These are phyloP conservation scores for Muscina levida DNA, from an alignment of 2,888 invertebrate species.

Conservation along the genomic window DNA sequence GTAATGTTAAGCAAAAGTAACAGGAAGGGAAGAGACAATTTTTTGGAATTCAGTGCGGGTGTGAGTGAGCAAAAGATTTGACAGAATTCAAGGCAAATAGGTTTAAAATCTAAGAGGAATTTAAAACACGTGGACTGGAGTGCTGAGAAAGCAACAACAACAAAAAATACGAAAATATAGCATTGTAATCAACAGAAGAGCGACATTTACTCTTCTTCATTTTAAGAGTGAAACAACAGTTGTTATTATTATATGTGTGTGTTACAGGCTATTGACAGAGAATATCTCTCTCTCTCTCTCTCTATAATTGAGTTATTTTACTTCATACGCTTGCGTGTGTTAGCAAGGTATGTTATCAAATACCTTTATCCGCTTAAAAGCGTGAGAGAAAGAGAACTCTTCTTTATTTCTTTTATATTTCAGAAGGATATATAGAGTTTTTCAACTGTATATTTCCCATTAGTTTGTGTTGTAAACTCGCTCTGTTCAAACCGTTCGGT, in stretches of 20 bases:
- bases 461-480: conserved; percentile 59
- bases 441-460: conserved; percentile 4
- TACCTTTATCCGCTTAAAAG: no score
- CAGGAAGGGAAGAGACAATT: no score
- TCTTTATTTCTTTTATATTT: background rate
- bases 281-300: background rate
- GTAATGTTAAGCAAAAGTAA: no score
- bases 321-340: conserved; percentile 55
- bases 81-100: background rate
- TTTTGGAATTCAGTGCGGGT: background rate
- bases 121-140: conserved; percentile 55
- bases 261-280: no score
- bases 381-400: no score
- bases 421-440: conserved; percentile 41
- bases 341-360: background rate
- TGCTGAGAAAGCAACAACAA: conserved; percentile 4
- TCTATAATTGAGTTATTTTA: conserved; percentile 20
- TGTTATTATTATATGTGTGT: no score
- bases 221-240: no score
- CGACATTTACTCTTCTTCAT: no score
- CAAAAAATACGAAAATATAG: conserved; percentile 2
- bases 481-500: conserved; percentile 54
- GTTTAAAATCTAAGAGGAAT: conserved; percentile 26
- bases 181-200: no score
- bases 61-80: background rate